phyloP scores from a whole-genome alignment of 2,113 vertebrate genomes.

The Oncorhynchus kisutch region DNA sequence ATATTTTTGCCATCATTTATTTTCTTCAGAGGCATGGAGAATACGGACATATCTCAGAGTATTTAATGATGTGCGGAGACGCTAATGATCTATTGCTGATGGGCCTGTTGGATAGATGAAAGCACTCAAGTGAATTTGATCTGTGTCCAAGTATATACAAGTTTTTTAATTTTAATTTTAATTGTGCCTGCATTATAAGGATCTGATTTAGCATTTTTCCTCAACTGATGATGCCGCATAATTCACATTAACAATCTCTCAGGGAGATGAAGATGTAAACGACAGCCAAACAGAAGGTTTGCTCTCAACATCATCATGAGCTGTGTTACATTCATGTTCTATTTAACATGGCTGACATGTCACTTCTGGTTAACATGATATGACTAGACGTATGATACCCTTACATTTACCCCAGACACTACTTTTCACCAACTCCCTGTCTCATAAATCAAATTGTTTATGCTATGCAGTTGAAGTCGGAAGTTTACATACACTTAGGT shows the following conservation, averaged over 20 bases:
- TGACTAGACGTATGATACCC: not conserved
- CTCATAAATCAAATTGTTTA: slow-evolving; percentile 58
- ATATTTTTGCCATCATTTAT: slow-evolving; percentile 24
- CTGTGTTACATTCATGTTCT: slow-evolving; percentile 26
- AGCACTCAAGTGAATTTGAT: slow-evolving; percentile 61
- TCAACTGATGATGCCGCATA: slow-evolving; percentile 60
- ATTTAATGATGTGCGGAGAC: slow-evolving; percentile 62
- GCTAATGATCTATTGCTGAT: slow-evolving; percentile 66
- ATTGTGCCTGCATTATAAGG: slow-evolving; percentile 52
- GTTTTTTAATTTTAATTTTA: slow-evolving; percentile 32
- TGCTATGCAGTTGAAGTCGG: not conserved
- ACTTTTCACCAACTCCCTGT: slow-evolving; percentile 45
- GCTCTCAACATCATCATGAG: slow-evolving; percentile 27
- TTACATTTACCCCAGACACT: slow-evolving; percentile 41
- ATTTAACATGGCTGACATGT: slow-evolving; percentile 7
- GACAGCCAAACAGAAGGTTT: slow-evolving; percentile 2
- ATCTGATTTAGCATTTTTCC: slow-evolving; percentile 60
- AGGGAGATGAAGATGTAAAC: not conserved
- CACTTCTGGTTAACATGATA: slow-evolving; percentile 14
- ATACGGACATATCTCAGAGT: slow-evolving; percentile 40
- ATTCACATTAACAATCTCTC: slow-evolving; percentile 21
- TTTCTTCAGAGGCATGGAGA: slow-evolving; percentile 9
- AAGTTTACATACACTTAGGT: too few relatives aligned
- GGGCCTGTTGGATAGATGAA: slow-evolving; percentile 63
- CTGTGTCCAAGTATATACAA: slow-evolving; percentile 49